A percentile compares a stretch with the other conserved stretches of the same genome.
Evolutionary conservation across 2,113 vertebrate species (phyloP).

Genomic region (Colaptes auratus): DNA sequence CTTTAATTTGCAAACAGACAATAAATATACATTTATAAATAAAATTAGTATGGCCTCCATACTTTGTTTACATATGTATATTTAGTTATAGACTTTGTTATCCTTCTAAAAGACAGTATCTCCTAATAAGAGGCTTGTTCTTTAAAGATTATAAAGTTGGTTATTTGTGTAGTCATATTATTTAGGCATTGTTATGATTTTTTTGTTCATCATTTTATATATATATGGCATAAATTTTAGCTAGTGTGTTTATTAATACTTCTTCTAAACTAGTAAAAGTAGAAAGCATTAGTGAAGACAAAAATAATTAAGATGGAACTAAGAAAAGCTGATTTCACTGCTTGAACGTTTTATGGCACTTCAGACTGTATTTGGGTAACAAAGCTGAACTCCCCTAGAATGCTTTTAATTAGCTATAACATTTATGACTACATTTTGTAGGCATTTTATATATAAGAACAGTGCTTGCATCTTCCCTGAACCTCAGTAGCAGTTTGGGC

Average conservation of each 20-base stretch:
- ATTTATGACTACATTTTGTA: not conserved
- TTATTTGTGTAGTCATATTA: not conserved
- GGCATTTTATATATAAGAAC: not conserved
- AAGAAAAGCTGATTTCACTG: not conserved
- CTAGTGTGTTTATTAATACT: not conserved
- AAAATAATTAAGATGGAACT: not conserved
- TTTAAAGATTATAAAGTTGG: not conserved
- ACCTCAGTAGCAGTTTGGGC: not conserved
- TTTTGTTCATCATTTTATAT: not conserved
- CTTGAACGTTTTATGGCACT: not conserved
- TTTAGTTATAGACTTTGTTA: not conserved
- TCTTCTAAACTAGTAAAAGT: not conserved
- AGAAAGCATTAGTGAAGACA: not conserved
- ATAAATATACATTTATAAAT: not conserved
- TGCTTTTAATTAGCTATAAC: not conserved
- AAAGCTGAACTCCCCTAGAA: not conserved
- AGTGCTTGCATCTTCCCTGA: not conserved
- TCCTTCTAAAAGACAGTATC: not conserved
- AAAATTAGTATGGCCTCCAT: not conserved
- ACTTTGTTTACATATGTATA: not conserved
- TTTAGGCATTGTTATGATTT: not conserved
- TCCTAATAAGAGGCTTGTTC: not conserved
- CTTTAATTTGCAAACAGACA: too few relatives aligned
- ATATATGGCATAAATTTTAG: not conserved
- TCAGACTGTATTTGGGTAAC: not conserved